Base-by-base conservation (phyloP, 2,797 vertebrate species). In the Salarias fasciatus region DNA sequence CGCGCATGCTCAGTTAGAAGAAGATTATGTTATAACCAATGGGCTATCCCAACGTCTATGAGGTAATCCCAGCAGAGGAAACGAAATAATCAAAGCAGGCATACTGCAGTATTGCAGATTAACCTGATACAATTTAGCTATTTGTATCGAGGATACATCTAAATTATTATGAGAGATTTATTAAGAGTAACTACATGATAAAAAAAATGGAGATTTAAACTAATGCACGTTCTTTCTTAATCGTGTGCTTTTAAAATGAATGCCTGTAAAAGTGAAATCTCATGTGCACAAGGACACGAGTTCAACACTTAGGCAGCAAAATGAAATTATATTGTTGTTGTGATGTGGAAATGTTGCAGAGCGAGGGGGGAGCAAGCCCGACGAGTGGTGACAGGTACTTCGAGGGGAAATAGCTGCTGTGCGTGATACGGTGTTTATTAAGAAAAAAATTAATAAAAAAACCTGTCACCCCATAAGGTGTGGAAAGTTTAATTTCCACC, bases 1-100 rank as follows among this genome's bases (percentile, higher is more conserved):
- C 69, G 88, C 90, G 91, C 91, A 92, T 91, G 91, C 90, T 83
- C 91, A 79, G 82, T 86, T 13, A 3, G 48, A 29, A 47, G 69
- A 67, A 80, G 73, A 83, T 83, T 84, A 86, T 84, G 69, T 75
- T 82, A 80, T 76, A 89, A 88, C 86, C 87, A 89, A 89, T 87
- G 71, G 75, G 77, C 67, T 80, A 83, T 73, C 82, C 84, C 86
- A 80, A 69, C 82, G 79, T 72, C 77, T 80, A 57, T 88, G 86
- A 87, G 85, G 86, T 80, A 84, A 84, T 82, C 85, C 75, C 57
- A 62, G 73, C 76, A 79, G 63, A 82, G 72, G 83, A 62, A 70
- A 86, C 78, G 80, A 84, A 87, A 88, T 82, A 76, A 82, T 75
- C 45, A 65, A 81, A 86, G 72, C 72, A 78, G 53, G 74, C 59